Conservation (phyloP, 1,140 invertebrate species). For the Drosophila novamexicana region DNA sequence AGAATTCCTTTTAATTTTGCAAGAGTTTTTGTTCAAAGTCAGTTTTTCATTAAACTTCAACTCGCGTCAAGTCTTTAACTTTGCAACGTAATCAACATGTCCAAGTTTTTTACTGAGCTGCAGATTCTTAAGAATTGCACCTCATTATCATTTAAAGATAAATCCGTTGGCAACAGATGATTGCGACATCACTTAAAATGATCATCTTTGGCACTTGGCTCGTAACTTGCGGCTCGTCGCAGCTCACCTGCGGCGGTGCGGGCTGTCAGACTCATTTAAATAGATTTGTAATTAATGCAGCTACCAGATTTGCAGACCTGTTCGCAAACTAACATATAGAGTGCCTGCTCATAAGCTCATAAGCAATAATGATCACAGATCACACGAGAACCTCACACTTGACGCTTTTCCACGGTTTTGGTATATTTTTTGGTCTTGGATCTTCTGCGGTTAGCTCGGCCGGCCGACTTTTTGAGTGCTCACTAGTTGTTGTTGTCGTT, state of each 20-base stretch:
- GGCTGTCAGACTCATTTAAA: conserved; percentile 64
- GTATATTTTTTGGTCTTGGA: conserved; percentile 46
- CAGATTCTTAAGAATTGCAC: neutral
- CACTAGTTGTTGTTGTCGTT: conserved; percentile 2
- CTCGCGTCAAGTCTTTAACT: conserved; percentile 1
- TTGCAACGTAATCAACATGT: conserved; percentile 7
- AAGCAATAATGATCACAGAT: conserved; percentile 52
- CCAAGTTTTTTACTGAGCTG: conserved; percentile 12
- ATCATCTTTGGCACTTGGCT: conserved; percentile 39
- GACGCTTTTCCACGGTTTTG: conserved; percentile 74
- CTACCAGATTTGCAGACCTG: conserved; percentile 50
- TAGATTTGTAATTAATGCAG: conserved; percentile 74
- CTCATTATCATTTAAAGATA: conserved; percentile 27
- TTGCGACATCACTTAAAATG: conserved; percentile 38
- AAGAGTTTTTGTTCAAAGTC: neutral
- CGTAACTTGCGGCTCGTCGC: conserved; percentile 6
- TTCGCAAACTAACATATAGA: conserved; percentile 36
- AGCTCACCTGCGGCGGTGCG: conserved; percentile 35
- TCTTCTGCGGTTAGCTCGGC: conserved; percentile 40
- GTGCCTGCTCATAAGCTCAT: conserved; percentile 28
- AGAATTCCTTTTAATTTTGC: neutral
- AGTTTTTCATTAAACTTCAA: neutral
- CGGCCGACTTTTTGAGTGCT: conserved; percentile 29
- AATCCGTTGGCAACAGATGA: conserved; percentile 11
- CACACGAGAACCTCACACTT: conserved; percentile 77